Base-by-base conservation (phyloP, 2,113 vertebrate species). In the Arvicanthis niloticus region DNA sequence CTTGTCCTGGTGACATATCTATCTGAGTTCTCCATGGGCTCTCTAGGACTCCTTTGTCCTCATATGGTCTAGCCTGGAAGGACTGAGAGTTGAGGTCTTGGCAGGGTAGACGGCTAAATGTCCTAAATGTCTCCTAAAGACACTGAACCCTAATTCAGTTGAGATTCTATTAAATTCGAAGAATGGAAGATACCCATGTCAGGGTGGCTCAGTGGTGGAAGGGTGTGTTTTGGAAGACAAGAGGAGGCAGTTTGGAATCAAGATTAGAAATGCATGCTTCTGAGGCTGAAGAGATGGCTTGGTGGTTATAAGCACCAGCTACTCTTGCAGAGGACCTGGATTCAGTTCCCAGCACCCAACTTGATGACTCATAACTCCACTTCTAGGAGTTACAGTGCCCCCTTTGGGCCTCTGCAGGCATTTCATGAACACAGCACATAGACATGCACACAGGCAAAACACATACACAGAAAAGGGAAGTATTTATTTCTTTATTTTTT, bases 1-100 rank as follows among this genome's bases (percentile, higher is more conserved):
- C 12, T n/a, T 6, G 12, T 40, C 13, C 31, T 7, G 15, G 40
- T 40, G 60, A 40, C 21, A 2, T 2, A 0, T 29, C 42, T 2
- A 0, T 37, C 42, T 24, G 3, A 48, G 13, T 37, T 37, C 90
- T 93, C 65, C 16, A 5, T 22, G 37, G 51, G 22, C 12, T 75
- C 53, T 88, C 75, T 21, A 3, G 19, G 9, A 15, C 9, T 40
- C 24, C 67, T 17, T 21, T 40, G 68, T 31, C 13, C 12, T 73
- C 42, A 19, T 22, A 37, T 53, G 45, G 10, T 42, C 75, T 19
- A 3, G 6, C 4, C 9, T 26, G 19, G 51, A 62, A 21, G 10
- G 40, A 16, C 12, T 3, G 5, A 0, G 8, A 60, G 31, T 31
- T 77, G 0, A 0, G 15, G 40, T 53, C 42, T 62, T 15, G 24